Evolutionary conservation across 2,113 vertebrate genomes (phyloP), one percentile per base, ranked within the genome.

Genomic region (Passer domesticus): DNA sequence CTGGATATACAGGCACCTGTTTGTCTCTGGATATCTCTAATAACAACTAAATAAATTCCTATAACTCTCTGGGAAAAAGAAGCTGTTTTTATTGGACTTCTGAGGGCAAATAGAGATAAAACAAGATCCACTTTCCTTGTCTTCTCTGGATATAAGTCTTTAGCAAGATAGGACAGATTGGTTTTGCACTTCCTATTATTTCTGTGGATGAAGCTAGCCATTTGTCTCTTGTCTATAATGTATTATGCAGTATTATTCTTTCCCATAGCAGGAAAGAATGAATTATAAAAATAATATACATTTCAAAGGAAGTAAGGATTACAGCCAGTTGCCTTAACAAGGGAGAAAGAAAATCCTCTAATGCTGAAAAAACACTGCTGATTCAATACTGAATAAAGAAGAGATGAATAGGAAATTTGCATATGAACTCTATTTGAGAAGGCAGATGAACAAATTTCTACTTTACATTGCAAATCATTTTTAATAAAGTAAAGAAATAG

Each of bases 401-500:
- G 30, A 87, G 13, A 83, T 90, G 78, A 94, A 89, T 43, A 87
- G 67, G 7, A 85, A 91, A 95, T 95, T 91, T 95, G 75, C 74
- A 77, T 59, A 63, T 70, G 59, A 67, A 60, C 31, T 76, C 24
- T 92, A 58, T 67, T 89, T 82, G 62, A 90, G 58, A 87, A 87
- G 53, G 47, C 35, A 91, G 84, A 85, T 94, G 84, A 94, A 85
- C 9, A 67, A 80, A 74, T 66, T 87, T 91, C 74, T 89, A 24
- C 41, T 90, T 95, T 87, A 87, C 67, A 66, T 91, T 89, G 91
- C 72, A 91, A 95, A 93, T 95, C 0, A 28, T 80, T 91, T 95
- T 80, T 73, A 77, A 92, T 87, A 89, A 67, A 88, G 28, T 60
- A 84, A 91, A 76, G 83, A 83, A 92, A 86, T 46, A 83, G 55